Percentiles rank a stretch among this genome's conserved stretches.
Evolutionary conservation across 2,888 invertebrate genomes (phyloP).

Genomic region (Drosophila dives): DNA sequence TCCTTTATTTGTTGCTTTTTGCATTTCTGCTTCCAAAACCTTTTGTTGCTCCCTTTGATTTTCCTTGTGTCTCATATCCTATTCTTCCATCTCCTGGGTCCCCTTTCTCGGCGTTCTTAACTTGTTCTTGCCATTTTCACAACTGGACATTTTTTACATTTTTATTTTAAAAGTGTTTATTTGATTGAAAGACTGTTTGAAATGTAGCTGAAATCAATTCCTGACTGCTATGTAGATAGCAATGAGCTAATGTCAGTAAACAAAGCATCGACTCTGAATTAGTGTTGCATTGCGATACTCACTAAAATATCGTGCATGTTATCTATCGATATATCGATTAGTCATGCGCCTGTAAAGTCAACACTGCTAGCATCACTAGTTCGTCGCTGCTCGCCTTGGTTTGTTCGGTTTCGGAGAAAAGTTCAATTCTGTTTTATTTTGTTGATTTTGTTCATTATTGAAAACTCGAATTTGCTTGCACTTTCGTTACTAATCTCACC

Average conservation of each 20-base stretch:
- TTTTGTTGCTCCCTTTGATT: conserved; percentile 95
- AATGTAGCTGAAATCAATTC: neutral
- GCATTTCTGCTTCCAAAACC: conserved; percentile 92
- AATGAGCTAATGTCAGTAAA: conserved; percentile 12
- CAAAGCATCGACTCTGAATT: neutral
- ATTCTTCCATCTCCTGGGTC: conserved; percentile 88
- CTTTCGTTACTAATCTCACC: conserved; percentile 22
- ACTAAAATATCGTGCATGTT: conserved; percentile 3
- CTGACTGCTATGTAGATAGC: neutral
- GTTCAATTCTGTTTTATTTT: conserved; percentile 58
- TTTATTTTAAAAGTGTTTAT: neutral
- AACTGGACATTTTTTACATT: conserved; percentile 89
- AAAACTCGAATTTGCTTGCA: conserved; percentile 30
- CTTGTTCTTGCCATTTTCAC: conserved; percentile 97
- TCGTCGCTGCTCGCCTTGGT: conserved; percentile 56
- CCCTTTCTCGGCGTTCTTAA: conserved; percentile 96
- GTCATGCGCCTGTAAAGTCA: neutral
- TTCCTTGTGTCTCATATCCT: conserved; percentile 93
- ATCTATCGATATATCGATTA: conserved; percentile 23
- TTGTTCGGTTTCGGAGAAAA: conserved; percentile 54
- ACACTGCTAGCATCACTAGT: conserved; percentile 38
- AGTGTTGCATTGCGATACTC: neutral
- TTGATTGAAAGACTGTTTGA: neutral
- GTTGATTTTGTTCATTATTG: conserved; percentile 56
- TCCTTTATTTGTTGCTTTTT: conserved; percentile 86